phyloP scores from a whole-genome alignment of 2,797 vertebrate genomes.

The Babyrousa celebensis region DNA sequence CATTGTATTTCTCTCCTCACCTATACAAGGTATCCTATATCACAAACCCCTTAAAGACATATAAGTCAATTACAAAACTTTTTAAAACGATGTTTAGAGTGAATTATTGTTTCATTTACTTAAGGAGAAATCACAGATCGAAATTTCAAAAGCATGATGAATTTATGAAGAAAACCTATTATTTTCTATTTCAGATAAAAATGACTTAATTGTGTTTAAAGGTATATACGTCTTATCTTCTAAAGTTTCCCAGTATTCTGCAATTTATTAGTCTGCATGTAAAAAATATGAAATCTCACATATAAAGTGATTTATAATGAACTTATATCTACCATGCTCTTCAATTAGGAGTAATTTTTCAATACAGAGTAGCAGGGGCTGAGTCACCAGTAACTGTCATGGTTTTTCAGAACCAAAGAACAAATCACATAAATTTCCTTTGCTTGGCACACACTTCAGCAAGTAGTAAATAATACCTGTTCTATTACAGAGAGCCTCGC shows the following conservation, averaged over 20 bases:
- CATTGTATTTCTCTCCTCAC: not conserved
- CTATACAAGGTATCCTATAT: not conserved
- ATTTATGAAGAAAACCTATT: slow-evolving; percentile 30
- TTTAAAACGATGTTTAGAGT: slow-evolving; percentile 8
- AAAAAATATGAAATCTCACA: not conserved
- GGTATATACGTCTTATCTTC: not conserved
- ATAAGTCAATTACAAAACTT: not conserved
- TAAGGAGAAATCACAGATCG: not conserved
- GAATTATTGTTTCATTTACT: slow-evolving; percentile 20
- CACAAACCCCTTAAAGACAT: not conserved
- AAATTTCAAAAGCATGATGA: not conserved
- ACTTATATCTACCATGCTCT: not conserved
- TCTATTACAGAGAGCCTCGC: not conserved
- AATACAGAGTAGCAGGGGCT: not conserved
- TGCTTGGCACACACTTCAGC: not conserved
- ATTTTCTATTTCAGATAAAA: slow-evolving; percentile 49
- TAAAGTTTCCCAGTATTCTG: slow-evolving; percentile 25
- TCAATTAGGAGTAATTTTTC: not conserved
- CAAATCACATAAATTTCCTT: not conserved
- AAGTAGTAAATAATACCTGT: not conserved
- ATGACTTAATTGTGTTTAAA: not conserved
- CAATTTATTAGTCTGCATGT: not conserved
- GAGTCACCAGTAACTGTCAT: not conserved
- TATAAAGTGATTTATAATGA: not conserved
- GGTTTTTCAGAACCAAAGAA: not conserved